Evolutionary conservation across 2,888 invertebrate species (phyloP).

Genomic region (Ochropleura leucogaster): DNA sequence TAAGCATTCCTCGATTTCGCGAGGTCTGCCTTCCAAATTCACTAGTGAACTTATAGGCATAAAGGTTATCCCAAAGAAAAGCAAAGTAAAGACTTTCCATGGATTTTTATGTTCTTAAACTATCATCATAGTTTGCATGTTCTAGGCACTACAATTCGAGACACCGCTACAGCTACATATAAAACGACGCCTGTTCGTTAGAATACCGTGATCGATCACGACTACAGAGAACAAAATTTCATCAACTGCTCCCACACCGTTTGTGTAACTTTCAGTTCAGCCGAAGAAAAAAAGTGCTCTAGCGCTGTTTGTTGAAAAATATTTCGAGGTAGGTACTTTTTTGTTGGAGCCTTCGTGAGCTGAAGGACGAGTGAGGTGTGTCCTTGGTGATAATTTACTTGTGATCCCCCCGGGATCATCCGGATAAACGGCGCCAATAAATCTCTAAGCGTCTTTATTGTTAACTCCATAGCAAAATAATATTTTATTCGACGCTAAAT

Average conservation of each 20-base stretch:
- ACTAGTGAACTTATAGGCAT: constrained; percentile 5
- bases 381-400: constrained; percentile 78
- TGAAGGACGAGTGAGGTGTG: constrained; percentile 45
- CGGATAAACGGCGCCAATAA: constrained; percentile 79
- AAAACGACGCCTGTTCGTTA: constrained; percentile 40
- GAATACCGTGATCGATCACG: constrained; percentile 60
- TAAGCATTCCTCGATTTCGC: not conserved
- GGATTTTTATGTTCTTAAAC: constrained; percentile 35
- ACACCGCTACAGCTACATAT: not conserved
- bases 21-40: constrained; percentile 5
- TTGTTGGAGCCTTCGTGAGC: not conserved
- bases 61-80: constrained; percentile 15
- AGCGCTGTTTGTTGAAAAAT: constrained; percentile 8
- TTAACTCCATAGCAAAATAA: constrained; percentile 70
- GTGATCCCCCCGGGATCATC: constrained; percentile 75
- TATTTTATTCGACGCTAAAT: constrained; percentile 73
- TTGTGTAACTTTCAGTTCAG: constrained; percentile 40
- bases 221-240: constrained; percentile 44
- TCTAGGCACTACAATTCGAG: constrained; percentile 8
- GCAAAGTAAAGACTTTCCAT: constrained; percentile 11
- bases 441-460: constrained; percentile 76
- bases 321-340: constrained; percentile 16
- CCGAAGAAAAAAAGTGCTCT: constrained; percentile 17
- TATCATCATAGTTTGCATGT: constrained; percentile 47
- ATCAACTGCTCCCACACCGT: constrained; percentile 31